A percentile compares a stretch with the other conserved stretches of the same genome.
phyloP scores from a whole-genome alignment of 2,113 vertebrate species.

The Emydocephalus ijimae region DNA sequence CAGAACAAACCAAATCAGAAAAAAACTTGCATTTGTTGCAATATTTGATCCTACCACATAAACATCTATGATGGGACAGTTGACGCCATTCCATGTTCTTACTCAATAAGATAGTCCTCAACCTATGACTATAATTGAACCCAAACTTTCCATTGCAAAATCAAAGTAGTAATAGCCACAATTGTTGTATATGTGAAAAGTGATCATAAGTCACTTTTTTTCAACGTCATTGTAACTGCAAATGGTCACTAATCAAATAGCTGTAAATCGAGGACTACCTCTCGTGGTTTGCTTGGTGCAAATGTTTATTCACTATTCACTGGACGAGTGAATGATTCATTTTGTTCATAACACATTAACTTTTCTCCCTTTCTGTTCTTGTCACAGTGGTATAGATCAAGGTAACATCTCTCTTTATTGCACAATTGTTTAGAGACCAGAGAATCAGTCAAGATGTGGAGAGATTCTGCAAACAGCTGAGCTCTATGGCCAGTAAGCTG shows the following conservation, averaged over 20 bases:
- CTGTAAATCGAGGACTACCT: background rate
- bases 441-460: slow-evolving; percentile 96
- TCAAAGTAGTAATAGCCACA: too few species aligned
- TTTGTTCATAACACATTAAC: background rate
- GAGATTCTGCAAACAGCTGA: slow-evolving; percentile 89
- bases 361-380: background rate
- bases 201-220: background rate
- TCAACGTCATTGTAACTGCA: background rate
- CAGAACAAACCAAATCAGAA: background rate
- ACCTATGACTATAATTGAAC: background rate
- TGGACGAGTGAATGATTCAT: background rate
- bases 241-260: background rate
- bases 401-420: slow-evolving; percentile 17
- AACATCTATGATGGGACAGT: background rate
- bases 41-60: background rate
- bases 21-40: background rate
- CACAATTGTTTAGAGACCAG: slow-evolving; percentile 80
- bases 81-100: background rate
- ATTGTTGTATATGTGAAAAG: background rate
- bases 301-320: background rate
- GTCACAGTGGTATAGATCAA: background rate
- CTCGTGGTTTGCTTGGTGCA: background rate
- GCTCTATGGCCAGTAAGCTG: slow-evolving; percentile 86
- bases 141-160: background rate
- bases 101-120: background rate